Evolutionary conservation across 2,797 vertebrate genomes (phyloP), one percentile per base, ranked within the genome.

Genomic region (Cirrhinus molitorella): DNA sequence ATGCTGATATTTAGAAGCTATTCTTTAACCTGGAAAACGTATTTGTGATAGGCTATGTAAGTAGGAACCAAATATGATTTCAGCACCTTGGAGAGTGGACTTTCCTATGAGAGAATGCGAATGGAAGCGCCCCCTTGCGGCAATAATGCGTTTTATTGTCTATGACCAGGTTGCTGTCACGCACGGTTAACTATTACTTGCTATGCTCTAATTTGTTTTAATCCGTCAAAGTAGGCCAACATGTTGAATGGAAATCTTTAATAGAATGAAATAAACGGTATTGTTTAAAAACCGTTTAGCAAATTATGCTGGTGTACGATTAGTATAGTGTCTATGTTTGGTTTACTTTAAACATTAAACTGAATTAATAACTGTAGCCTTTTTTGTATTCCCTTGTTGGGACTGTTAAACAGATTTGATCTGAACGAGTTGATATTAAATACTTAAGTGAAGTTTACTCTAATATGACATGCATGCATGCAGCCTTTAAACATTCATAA

Each of bases 81-180:
- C 65, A 83, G 63, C 5, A 65, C 80, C 75, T 55, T 77, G 77
- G 70, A 75, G 65, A 66, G 75, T 10, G 77, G 25, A 78, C 79
- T 37, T 34, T 28, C 13, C 61, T 21, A 28, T 53, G 57, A 11
- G 13, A 17, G 43, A 31, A 51, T 78, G 43, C 13, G 40, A 71
- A 78, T 40, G 53, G 34, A 49, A 25, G 74, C 82, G 82, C 75
- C 82, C 74, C 55, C 82, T 83, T 37, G 74, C 53, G 82, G 82
- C 8, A 5, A 12, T 40, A 16, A 14, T 43, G 17, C 23, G 25
- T 17, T 68, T 68, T 25, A 67, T 34, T 31, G 40, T 59, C 23
- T 14, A 25, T 63, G 68, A 55, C 6, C 23, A 14, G 13, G n/a
- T 57, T 83, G 49, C 61, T 21, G 68, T 45, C 12, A 67, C 13